Percentiles rank a stretch among this genome's conserved stretches.
Conservation (phyloP, 2,888 invertebrate genomes). For the Oligia strigilis region DNA sequence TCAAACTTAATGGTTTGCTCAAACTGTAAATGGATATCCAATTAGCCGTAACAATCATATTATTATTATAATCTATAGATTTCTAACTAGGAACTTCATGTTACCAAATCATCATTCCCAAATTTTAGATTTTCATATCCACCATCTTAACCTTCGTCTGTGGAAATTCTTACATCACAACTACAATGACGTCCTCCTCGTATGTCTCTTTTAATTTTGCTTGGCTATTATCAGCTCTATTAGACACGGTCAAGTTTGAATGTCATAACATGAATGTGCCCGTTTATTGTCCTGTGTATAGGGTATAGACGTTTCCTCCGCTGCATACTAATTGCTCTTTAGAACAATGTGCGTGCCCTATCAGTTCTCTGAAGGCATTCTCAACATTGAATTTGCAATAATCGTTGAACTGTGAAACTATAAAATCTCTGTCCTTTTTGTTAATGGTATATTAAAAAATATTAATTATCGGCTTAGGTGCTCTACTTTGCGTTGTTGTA, state of each 20-base stretch:
- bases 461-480: conserved; percentile 6
- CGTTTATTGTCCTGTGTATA: conserved; percentile 66
- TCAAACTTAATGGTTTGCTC: not conserved
- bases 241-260: conserved; percentile 87
- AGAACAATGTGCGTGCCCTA: conserved; percentile 80
- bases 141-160: conserved; percentile 68
- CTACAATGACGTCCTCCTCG: conserved; percentile 69
- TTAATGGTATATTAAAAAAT: conserved; percentile 15
- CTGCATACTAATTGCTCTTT: conserved; percentile 79
- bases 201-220: conserved; percentile 74
- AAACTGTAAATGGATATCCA: not conserved
- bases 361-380: conserved; percentile 76
- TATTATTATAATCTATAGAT: not conserved
- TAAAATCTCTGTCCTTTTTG: conserved; percentile 50
- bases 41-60: not conserved
- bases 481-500: conserved; percentile 17
- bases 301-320: conserved; percentile 67
- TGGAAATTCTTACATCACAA: conserved; percentile 72
- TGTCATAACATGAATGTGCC: conserved; percentile 74
- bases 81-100: not conserved
- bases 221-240: conserved; percentile 75
- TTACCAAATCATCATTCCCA: not conserved
- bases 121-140: conserved; percentile 26
- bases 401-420: conserved; percentile 61
- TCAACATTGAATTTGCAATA: conserved; percentile 66